A percentile compares a stretch with the other conserved stretches of the same genome.
phyloP scores from a whole-genome alignment of 2,113 vertebrate species.

The Phalacrocorax pelagicus region DNA sequence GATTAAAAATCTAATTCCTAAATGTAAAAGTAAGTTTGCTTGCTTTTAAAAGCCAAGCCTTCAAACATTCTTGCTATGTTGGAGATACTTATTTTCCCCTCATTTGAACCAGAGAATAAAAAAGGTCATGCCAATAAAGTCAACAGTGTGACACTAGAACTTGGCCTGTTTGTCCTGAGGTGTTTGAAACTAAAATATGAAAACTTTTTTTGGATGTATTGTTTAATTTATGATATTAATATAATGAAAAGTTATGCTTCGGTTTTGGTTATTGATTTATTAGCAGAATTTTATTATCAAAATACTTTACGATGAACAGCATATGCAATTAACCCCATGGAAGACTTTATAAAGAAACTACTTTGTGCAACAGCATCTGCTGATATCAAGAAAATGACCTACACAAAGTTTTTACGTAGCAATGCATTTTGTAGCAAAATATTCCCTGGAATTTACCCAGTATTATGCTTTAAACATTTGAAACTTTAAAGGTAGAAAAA shows the following conservation, averaged over 20 bases:
- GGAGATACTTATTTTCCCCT: not conserved
- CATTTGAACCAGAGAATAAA: not conserved
- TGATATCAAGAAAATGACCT: not conserved
- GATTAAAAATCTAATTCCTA: not conserved
- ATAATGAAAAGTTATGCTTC: not conserved
- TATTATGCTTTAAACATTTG: not conserved
- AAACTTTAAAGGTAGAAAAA: not conserved
- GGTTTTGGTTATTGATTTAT: not conserved
- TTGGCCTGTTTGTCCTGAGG: not conserved
- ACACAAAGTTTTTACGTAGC: not conserved
- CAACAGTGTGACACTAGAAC: not conserved
- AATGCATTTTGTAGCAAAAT: not conserved
- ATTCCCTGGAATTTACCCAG: not conserved
- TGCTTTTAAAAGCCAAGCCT: not conserved
- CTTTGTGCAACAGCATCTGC: not conserved
- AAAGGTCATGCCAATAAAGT: not conserved
- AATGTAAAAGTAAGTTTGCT: not conserved
- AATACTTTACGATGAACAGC: not conserved
- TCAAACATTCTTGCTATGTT: not conserved
- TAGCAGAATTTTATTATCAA: not conserved
- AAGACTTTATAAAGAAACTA: not conserved
- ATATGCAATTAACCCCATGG: not conserved
- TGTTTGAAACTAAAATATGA: not conserved
- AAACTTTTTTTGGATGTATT: not conserved
- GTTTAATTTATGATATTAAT: not conserved